Evolutionary conservation across 2,113 vertebrate species (phyloP).

Genomic region (Amblyornis subalaris): DNA sequence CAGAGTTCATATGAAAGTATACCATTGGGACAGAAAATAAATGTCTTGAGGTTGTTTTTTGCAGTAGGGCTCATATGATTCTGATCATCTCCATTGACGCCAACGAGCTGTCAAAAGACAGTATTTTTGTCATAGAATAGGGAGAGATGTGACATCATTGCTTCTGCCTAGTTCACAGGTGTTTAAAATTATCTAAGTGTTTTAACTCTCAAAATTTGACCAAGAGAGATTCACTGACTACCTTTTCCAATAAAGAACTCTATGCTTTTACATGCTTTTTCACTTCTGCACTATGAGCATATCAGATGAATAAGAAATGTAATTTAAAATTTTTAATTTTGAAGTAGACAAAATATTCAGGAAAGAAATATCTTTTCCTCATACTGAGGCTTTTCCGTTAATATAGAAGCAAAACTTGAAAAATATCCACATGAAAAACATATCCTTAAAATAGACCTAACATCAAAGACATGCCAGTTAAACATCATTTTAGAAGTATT

Average conservation of each 20-base stretch:
- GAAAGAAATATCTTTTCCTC: not conserved
- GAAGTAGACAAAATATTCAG: not conserved
- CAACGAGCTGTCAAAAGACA: not conserved
- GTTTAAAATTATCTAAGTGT: not conserved
- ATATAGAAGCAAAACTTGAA: not conserved
- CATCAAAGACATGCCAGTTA: not conserved
- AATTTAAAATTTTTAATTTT: not conserved
- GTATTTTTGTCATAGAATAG: not conserved
- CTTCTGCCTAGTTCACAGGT: not conserved
- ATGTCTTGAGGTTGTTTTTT: conserved; percentile 28
- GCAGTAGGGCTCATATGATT: not conserved
- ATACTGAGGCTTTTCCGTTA: not conserved
- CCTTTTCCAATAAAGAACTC: not conserved
- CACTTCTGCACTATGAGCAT: not conserved
- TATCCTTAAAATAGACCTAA: not conserved
- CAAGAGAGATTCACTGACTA: not conserved
- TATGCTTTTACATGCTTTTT: not conserved
- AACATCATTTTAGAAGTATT: not conserved
- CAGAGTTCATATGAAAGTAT: conserved; percentile 36
- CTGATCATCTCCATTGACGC: not conserved
- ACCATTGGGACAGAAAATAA: conserved; percentile 49
- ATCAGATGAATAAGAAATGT: not conserved
- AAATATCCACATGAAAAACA: not conserved
- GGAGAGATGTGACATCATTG: not conserved
- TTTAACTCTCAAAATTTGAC: not conserved